Evolutionary conservation across 37 sponge, comb jelly and placozoan species (phyloP), one percentile per base, ranked within the genome.

Genomic region (Crambe crambe): DNA sequence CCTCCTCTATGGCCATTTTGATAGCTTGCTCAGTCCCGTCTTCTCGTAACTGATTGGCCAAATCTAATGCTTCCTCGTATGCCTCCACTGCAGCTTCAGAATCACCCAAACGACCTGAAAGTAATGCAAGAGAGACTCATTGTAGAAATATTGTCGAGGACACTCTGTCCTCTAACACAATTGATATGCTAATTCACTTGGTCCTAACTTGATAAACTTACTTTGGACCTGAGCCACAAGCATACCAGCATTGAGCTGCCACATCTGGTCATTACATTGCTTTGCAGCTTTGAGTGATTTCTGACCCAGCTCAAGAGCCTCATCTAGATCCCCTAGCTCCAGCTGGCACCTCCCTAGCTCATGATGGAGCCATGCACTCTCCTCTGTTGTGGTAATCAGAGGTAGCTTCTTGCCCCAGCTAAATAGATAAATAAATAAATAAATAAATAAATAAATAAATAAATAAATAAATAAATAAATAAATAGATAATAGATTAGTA

Each of bases 231-330:
- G 92, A 23, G 97, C 95, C 0, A 92, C 58, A 9, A 97, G 84
- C 27, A 97, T 89, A 51, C 83, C 84, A 22, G 92, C 89, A 71
- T 97, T 97, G 47, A 97, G 80, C 67, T 97, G 89, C 97, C 97
- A 97, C 31, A 83, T 80, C 63, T 88, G 44, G 59, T 97, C 97
- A 40, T 75, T 17, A n/a, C 82, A 85, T 26, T 94, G 88, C 34
- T 58, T 47, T 12, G 97, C 95, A 32, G 89, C 68, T 3, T 58
- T 73, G 32, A 92, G 74, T 0, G 90, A 56, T 56, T 92, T 95
- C 84, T 97, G 93, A 17, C 95, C 97, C 23, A 77, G 58, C 25
- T 83, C 78, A 37, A 63, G 34, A 22, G 95, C 90, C 36, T 89
- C 82, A 1, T 56, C 51, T 42, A 56, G 91, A 4, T 81, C 23